Percentiles rank a stretch among this genome's conserved stretches.
Conservation (phyloP, 2,113 vertebrate species). For the Xerus inauris region DNA sequence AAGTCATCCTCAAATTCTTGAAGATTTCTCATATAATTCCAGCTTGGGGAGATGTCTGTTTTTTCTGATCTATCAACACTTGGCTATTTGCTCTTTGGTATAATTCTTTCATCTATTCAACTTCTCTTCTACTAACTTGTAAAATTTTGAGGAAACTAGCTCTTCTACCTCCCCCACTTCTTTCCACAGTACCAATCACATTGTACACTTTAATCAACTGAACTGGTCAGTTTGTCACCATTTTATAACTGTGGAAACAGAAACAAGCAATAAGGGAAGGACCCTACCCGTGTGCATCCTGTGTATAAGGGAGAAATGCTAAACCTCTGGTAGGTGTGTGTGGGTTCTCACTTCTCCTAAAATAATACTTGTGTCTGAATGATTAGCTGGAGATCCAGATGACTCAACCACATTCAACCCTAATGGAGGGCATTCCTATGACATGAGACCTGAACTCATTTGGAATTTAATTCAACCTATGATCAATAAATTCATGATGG, state of each 20-base stretch:
- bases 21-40: neutral
- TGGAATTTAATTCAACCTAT: neutral
- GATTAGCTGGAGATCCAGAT: neutral
- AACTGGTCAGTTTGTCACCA: neutral
- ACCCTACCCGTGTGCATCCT: neutral
- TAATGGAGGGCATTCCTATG: fast-evolving
- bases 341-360: constrained; percentile 18
- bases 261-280: neutral
- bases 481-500: neutral
- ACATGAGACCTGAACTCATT: neutral
- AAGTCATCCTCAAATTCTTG: neutral
- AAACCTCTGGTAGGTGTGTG: neutral
- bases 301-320: neutral
- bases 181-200: neutral
- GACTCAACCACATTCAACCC: neutral
- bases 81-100: neutral
- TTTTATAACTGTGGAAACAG: constrained; percentile 5
- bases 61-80: neutral
- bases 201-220: neutral
- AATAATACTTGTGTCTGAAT: neutral
- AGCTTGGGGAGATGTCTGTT: neutral
- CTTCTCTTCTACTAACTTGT: neutral
- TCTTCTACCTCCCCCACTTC: neutral
- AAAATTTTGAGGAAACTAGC: neutral
- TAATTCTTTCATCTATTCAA: neutral